Evolutionary conservation across 53 echinoderm and acorn worm genomes (phyloP), one percentile per base, ranked within the genome.

Genomic region (Astropecten irregularis): DNA sequence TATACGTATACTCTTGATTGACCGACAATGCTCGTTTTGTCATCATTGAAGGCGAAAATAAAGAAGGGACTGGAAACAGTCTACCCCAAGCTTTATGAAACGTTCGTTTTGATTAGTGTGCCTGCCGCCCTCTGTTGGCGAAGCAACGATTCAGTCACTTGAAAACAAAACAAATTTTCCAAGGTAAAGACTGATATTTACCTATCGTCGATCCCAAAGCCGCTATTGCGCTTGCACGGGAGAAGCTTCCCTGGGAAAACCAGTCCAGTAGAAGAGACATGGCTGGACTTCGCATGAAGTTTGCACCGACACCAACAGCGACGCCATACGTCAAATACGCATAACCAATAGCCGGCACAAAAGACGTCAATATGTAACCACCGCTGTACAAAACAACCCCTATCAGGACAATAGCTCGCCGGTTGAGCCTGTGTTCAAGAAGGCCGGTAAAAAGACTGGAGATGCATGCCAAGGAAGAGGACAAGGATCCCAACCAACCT

Each of bases 401-500:
- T 3, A 51, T 4, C n/a, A 53, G 32, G 29, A 35, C 52, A 14
- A 72, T 11, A 1, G 51, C 13, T 8, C 73, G 50, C 15, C 11
- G 15, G 73, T 51, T 49, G 16, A 72, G 54, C 35, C 23, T 49
- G 9, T 4, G 73, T 2, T 7, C 3, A 2, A 72, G 52, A 0
- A 31, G 52, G 2, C 1, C 13, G 50, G 29, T 51, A 5, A 72
- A 2, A 14, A 33, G 54, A 14, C 51, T 72, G n/a, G 9, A 0
- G 54, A 53, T 4, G 22, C 51, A 32, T 3, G 22, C 10, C 52
- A 72, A 51, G 9, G 73, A 14, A 33, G 6, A 26, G 35, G 73
- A 14, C 3, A 51, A 31, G 6, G 73, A 72, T 20, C 73, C 73
- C 5, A 51, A 7, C 73, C 73, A 72, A 33, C 73, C 73, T 72